Conservation (phyloP, 2,113 vertebrate genomes). For the Macroglossus sobrinus region DNA sequence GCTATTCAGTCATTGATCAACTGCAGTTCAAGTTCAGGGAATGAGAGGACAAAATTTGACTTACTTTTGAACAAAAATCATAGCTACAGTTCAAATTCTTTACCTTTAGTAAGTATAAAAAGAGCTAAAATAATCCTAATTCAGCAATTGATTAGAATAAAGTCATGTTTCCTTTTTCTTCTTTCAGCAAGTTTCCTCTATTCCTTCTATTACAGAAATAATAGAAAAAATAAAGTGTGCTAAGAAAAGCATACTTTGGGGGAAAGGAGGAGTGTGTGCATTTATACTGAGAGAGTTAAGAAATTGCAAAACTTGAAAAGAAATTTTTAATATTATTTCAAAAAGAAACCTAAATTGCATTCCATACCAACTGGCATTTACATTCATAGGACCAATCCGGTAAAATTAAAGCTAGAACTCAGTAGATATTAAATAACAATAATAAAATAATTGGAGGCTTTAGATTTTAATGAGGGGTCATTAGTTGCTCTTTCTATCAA, state of each 20-base stretch:
- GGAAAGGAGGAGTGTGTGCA: not conserved
- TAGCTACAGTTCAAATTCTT: slow-evolving; percentile 73
- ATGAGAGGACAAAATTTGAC: slow-evolving; percentile 62
- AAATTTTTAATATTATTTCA: not conserved
- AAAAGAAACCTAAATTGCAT: slow-evolving; percentile 55
- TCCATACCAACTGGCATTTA: slow-evolving; percentile 48
- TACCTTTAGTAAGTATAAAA: slow-evolving; percentile 70
- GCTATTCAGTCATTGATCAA: slow-evolving; percentile 53
- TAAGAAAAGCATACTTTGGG: not conserved
- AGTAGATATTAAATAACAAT: slow-evolving; percentile 74
- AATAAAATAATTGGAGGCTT: slow-evolving; percentile 73
- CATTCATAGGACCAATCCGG: slow-evolving; percentile 38
- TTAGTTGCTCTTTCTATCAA: slow-evolving; percentile 69
- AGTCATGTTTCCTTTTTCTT: slow-evolving; percentile 30
- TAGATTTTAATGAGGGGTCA: slow-evolving; percentile 72
- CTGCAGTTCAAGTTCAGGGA: slow-evolving; percentile 65
- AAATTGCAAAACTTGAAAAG: not conserved
- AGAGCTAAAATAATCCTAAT: slow-evolving; percentile 73
- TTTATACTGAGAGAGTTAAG: not conserved
- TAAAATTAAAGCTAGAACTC: slow-evolving; percentile 66
- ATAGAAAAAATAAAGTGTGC: not conserved
- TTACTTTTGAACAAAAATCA: slow-evolving; percentile 74
- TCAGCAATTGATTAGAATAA: slow-evolving; percentile 34
- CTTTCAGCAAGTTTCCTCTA: not conserved
- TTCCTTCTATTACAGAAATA: slow-evolving; percentile 28